Evolutionary conservation across 2,797 vertebrate genomes (phyloP).

Genomic region (Crenuchus spilurus): DNA sequence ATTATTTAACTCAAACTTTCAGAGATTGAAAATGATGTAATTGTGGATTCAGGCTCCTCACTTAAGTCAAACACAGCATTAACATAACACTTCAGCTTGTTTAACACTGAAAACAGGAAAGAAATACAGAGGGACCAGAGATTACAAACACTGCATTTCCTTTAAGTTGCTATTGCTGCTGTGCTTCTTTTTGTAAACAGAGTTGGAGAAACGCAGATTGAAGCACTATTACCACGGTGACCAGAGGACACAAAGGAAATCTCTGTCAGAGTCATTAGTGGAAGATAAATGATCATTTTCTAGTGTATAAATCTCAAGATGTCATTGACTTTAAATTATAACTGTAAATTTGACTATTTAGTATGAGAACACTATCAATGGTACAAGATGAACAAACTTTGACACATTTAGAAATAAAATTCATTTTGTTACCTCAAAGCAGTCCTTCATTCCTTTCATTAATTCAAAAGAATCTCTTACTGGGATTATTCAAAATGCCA

Average conservation of each 20-base stretch:
- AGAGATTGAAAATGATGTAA: too few species aligned
- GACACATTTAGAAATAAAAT: conserved; percentile 24
- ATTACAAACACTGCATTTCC: not conserved
- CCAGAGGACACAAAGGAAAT: conserved; percentile 26
- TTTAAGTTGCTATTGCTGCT: conserved; percentile 59
- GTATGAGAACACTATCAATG: not conserved
- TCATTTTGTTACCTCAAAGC: conserved; percentile 14
- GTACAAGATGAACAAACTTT: not conserved
- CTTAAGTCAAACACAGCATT: too few species aligned
- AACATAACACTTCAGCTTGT: too few species aligned
- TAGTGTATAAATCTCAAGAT: conserved; percentile 6
- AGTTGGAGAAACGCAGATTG: conserved; percentile 69
- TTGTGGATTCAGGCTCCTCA: too few species aligned
- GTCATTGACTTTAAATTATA: conserved; percentile 10
- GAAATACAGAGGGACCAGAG: too few species aligned
- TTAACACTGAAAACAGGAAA: not conserved
- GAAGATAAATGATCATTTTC: conserved; percentile 4
- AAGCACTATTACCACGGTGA: conserved; percentile 49
- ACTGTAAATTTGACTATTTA: not conserved
- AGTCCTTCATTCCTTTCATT: not conserved
- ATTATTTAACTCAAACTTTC: too few species aligned
- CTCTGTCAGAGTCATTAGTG: conserved; percentile 44
- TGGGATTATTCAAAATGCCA: too few species aligned
- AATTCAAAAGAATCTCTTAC: too few species aligned
- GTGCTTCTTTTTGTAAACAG: conserved; percentile 69